Evolutionary conservation across 1,140 invertebrate species (phyloP), one percentile per base, ranked within the genome.

Genomic region (Chionoecetes opilio): DNA sequence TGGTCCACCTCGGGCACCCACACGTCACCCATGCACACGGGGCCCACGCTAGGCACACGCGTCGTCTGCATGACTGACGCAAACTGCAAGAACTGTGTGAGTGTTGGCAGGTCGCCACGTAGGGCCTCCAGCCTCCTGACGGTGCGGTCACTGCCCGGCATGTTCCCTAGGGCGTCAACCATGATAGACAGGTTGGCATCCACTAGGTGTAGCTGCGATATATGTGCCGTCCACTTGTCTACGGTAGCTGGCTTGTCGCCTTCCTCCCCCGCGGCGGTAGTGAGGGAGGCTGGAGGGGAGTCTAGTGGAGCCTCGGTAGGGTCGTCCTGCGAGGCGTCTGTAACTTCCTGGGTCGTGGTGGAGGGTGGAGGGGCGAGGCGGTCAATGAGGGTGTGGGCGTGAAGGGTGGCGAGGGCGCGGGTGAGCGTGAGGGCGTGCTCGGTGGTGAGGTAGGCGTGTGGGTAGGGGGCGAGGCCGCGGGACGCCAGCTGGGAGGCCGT

Each of bases 41-140:
- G 96, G 3, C 96, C 96, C 46, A 96, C 93, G 31, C 96, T 96
- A 14, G 93, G 94, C 63, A 96, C 32, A 82, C 92, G 84, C 21
- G 85, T 75, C 14, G 91, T 95, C 90, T 95, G 95, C 93, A 96
- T 94, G n/a, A 92, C 96, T 26, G 96, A 96, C 11, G 96, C 93
- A 93, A 96, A 96, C 87, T 93, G 95, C 9, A 96, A 75, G 85
- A 96, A 96, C 86, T 96, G 92, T 63, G 95, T 94, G 11, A 96
- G 85, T 41, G 94, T 96, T 53, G 94, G 84, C n/a, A 96, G 92
- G 82, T 96, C 96, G n/a, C 91, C 93, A 21, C 92, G 82, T 5
- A 96, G 89, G 0, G 94, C 94, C 63, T 92, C 93, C 32, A 96
- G 63, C 32, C 93, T 82, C n/a, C 91, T 35, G 9, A 95, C 91